These are phyloP conservation scores for Scomber scombrus DNA, from an alignment of 2,113 vertebrate species.

Conservation along the genomic window DNA sequence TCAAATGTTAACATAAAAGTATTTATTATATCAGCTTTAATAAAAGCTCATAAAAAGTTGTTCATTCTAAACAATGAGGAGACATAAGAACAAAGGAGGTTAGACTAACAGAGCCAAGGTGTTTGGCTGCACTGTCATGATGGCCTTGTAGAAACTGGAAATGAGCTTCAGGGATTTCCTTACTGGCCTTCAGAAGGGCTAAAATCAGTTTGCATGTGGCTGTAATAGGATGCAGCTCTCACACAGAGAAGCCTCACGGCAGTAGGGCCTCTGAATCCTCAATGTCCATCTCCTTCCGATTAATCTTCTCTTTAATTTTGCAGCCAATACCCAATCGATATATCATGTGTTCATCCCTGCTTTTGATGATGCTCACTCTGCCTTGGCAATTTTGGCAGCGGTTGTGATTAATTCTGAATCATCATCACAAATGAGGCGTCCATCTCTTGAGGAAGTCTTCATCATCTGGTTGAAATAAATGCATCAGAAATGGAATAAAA, in stretches of 20 bases:
- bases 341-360: slow-evolving; percentile 64
- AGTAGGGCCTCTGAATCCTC: slow-evolving; percentile 47
- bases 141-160: slow-evolving; percentile 15
- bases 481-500: slow-evolving; percentile 73
- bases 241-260: slow-evolving; percentile 40
- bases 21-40: slow-evolving; percentile 10
- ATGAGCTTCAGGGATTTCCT: slow-evolving; percentile 45
- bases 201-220: slow-evolving; percentile 44
- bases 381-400: slow-evolving; percentile 57
- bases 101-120: not conserved
- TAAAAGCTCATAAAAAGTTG: not conserved
- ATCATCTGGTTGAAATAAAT: slow-evolving; percentile 83
- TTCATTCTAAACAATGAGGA: not conserved
- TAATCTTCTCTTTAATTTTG: slow-evolving; percentile 55
- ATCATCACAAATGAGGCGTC: slow-evolving; percentile 76
- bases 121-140: not conserved
- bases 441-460: slow-evolving; percentile 69
- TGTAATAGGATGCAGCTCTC: slow-evolving; percentile 67
- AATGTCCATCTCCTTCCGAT: slow-evolving; percentile 59
- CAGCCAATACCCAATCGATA: slow-evolving; percentile 61
- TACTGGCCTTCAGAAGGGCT: slow-evolving; percentile 27
- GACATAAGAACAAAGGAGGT: not conserved
- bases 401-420: slow-evolving; percentile 78
- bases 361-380: slow-evolving; percentile 57
- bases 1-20: not conserved